These are phyloP conservation scores for Halictus rubicundus DNA, from an alignment of 1,140 invertebrate genomes.

Conservation along the genomic window DNA sequence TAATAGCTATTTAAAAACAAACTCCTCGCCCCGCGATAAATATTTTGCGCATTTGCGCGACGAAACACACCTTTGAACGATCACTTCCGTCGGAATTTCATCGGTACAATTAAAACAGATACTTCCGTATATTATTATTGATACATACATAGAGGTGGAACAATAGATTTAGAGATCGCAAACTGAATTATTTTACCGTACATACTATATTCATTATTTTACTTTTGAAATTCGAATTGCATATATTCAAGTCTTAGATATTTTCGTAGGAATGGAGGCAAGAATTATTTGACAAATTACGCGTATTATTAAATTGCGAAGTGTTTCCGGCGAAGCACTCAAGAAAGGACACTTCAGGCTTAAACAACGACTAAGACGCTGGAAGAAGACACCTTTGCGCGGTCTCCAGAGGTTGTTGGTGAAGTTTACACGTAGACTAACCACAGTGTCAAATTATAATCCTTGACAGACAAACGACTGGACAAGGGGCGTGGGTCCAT, in stretches of 20 bases:
- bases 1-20: background rate
- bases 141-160: too few species aligned
- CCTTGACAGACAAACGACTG: constrained; percentile 28
- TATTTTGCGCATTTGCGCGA: background rate
- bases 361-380: constrained; percentile 39
- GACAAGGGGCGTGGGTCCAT: constrained; percentile 8
- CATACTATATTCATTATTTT: too few species aligned
- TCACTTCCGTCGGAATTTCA: too few species aligned
- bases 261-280: too few species aligned
- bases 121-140: too few species aligned
- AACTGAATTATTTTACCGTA: too few species aligned
- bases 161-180: too few species aligned
- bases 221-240: too few species aligned
- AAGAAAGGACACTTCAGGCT: constrained; percentile 43
- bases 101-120: too few species aligned
- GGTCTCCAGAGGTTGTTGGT: constrained; percentile 46
- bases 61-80: too few species aligned
- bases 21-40: background rate
- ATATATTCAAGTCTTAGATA: too few species aligned
- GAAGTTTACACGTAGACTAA: constrained; percentile 55
- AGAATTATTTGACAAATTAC: too few species aligned
- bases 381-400: constrained; percentile 55
- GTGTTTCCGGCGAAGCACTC: constrained; percentile 40
- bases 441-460: constrained; percentile 61
- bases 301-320: background rate